These are phyloP conservation scores for Oreotrochilus melanogaster DNA, from an alignment of 2,113 vertebrate species.

Conservation along the genomic window DNA sequence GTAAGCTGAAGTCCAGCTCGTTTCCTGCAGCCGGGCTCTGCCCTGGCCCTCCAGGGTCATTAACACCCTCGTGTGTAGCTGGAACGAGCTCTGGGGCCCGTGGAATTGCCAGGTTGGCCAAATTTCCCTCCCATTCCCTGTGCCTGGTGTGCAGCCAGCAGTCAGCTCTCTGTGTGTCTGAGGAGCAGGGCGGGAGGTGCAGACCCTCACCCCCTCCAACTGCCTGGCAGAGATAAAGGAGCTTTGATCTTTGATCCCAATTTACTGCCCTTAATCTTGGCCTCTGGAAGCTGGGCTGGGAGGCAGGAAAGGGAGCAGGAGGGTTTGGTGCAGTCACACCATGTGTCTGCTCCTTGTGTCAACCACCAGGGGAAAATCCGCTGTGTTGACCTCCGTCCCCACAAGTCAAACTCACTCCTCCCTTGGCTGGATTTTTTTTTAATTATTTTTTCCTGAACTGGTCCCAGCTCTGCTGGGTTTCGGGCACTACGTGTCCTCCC, in stretches of 20 bases:
- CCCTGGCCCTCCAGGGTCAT: neutral
- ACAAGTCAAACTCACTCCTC: neutral
- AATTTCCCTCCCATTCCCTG: neutral
- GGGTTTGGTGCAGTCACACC: neutral
- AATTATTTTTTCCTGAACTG: neutral
- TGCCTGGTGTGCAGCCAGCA: neutral
- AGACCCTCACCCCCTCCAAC: neutral
- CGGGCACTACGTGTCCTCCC: conserved; percentile 12
- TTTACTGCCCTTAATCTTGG: neutral
- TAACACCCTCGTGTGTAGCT: neutral
- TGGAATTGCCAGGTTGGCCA: neutral
- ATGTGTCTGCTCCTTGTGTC: neutral
- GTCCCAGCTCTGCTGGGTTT: neutral
- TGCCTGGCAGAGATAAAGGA: neutral
- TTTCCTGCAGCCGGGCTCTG: neutral
- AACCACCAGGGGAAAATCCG: neutral
- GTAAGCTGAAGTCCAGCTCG: neutral
- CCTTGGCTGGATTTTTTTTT: neutral
- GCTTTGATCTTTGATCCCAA: neutral
- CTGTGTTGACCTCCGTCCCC: neutral
- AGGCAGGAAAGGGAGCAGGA: neutral
- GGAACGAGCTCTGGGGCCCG: neutral
- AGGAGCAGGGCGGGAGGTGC: neutral
- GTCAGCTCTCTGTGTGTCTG: too few species aligned
- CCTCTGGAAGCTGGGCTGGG: neutral